Percentiles rank a stretch among this genome's conserved stretches.
These are phyloP conservation scores for Aproaerema taeniolella DNA, from an alignment of 2,888 invertebrate genomes.

Conservation along the genomic window DNA sequence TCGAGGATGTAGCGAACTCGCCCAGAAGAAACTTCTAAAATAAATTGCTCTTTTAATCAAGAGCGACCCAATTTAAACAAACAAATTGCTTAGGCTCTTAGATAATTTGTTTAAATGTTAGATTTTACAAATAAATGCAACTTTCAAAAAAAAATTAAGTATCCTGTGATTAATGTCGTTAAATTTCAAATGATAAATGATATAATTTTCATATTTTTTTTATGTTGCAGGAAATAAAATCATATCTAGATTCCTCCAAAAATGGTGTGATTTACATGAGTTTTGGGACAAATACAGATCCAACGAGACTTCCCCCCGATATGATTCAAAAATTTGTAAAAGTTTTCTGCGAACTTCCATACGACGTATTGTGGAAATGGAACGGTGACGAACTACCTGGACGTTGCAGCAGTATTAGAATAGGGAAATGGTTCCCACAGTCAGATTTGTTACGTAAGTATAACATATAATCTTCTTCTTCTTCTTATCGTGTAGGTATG, in stretches of 20 bases:
- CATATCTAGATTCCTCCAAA: constrained; percentile 35
- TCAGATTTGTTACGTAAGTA: constrained; percentile 39
- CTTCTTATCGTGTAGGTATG: too few relatives aligned
- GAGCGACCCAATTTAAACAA: too few relatives aligned
- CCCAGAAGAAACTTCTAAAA: too few relatives aligned
- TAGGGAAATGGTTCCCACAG: constrained; percentile 50
- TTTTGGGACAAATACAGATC: constrained; percentile 32
- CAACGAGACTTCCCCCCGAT: constrained; percentile 28
- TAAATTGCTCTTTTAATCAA: too few relatives aligned
- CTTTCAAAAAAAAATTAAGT: too few relatives aligned
- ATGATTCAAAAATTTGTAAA: constrained; percentile 29
- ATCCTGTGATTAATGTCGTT: not conserved
- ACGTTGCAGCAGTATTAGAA: constrained; percentile 37
- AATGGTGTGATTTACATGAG: constrained; percentile 40
- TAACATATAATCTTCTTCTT: too few relatives aligned
- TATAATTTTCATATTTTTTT: too few relatives aligned
- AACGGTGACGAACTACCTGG: constrained; percentile 32
- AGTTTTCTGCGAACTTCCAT: constrained; percentile 40
- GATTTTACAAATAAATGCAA: too few relatives aligned
- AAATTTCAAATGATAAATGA: too few relatives aligned
- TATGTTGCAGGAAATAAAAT: constrained; percentile 26
- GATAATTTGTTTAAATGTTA: too few relatives aligned
- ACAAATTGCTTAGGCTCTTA: too few relatives aligned
- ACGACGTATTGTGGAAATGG: constrained; percentile 51
- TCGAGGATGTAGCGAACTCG: too few relatives aligned